Evolutionary conservation across 2,113 vertebrate species (phyloP).

Genomic region (Hemicordylus capensis): DNA sequence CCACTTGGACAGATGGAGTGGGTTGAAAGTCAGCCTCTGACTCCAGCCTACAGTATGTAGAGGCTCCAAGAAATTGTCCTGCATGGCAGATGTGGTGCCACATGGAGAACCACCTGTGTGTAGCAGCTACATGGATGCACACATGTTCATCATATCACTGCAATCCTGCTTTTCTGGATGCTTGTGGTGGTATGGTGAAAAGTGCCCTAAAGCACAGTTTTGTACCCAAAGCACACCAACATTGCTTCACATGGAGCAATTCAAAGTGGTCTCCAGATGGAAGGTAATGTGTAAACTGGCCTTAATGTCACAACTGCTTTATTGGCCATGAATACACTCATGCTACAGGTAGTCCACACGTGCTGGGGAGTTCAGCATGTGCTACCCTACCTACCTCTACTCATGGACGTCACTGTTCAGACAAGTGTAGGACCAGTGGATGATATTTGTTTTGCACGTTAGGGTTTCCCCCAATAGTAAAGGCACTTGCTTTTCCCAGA

Average conservation of each 20-base stretch:
- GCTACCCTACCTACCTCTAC: neutral
- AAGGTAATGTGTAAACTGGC: neutral
- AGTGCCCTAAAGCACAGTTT: neutral
- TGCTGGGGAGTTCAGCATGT: neutral
- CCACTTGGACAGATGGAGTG: no score
- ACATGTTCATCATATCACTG: neutral
- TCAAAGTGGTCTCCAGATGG: neutral
- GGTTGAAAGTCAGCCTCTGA: no score
- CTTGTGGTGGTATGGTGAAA: neutral
- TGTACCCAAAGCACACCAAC: neutral
- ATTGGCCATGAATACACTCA: neutral
- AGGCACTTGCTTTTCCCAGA: no score
- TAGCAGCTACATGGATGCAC: no score
- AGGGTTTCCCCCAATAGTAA: neutral
- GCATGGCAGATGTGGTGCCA: neutral
- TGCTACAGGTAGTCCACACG: neutral
- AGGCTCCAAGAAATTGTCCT: no score
- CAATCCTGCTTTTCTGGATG: neutral
- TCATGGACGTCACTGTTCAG: neutral
- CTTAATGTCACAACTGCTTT: neutral
- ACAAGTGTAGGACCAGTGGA: neutral
- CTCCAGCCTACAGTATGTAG: no score
- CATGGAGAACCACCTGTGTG: neutral
- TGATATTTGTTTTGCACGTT: neutral
- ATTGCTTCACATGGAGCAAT: neutral